phyloP scores from a whole-genome alignment of 2,888 invertebrate species.

The Lobophora halterata region DNA sequence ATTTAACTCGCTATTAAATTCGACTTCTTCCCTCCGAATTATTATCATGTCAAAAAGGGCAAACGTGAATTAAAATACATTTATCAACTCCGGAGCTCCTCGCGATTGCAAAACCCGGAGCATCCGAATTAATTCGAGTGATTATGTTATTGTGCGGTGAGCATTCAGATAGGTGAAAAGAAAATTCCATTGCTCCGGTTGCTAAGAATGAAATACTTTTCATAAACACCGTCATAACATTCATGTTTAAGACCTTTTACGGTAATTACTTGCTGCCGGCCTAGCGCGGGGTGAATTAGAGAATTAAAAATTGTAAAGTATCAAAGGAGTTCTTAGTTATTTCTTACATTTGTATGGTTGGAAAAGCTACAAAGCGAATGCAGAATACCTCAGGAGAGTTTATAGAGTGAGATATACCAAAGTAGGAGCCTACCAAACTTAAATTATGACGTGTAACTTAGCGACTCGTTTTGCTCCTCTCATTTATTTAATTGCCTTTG shows the following conservation, averaged over 20 bases:
- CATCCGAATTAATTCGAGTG: conserved; percentile 23
- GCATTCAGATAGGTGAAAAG: conserved; percentile 59
- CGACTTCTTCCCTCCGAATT: conserved; percentile 78
- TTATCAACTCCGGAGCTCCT: conserved; percentile 30
- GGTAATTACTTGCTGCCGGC: conserved; percentile 68
- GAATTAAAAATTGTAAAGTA: conserved; percentile 72
- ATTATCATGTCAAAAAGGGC: conserved; percentile 71
- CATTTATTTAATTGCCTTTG: too few species aligned
- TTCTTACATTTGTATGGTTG: conserved; percentile 53
- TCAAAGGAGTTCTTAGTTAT: conserved; percentile 68
- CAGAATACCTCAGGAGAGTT: conserved; percentile 4
- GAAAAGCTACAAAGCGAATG: conserved; percentile 29
- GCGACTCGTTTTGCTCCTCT: too few species aligned
- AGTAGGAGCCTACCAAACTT: too few species aligned
- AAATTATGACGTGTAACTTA: too few species aligned
- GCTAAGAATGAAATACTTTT: conserved; percentile 69
- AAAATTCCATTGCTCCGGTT: conserved; percentile 56
- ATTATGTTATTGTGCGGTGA: conserved; percentile 67
- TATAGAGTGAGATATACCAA: too few species aligned
- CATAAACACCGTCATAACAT: conserved; percentile 79
- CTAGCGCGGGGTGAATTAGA: conserved; percentile 69
- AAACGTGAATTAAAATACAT: conserved; percentile 46
- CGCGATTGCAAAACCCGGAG: conserved; percentile 20
- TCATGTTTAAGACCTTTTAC: conserved; percentile 78
- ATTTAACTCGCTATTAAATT: conserved; percentile 81